Evolutionary conservation across 2,888 invertebrate species (phyloP).

Genomic region (Nezara viridula): DNA sequence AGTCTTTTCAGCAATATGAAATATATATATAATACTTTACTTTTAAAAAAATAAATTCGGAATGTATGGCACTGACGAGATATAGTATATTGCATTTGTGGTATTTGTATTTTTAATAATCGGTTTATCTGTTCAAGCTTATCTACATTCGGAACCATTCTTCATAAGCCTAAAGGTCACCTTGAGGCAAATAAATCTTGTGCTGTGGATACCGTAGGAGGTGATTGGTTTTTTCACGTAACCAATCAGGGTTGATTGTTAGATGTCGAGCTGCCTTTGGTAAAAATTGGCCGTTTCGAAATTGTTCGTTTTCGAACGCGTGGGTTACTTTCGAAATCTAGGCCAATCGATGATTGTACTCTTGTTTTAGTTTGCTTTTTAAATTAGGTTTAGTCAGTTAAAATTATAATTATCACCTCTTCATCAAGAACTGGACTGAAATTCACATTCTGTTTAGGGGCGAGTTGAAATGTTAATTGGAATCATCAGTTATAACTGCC

Average conservation of each 20-base stretch:
- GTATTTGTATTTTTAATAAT: not conserved
- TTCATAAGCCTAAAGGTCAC: not conserved
- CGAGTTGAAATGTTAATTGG: no score
- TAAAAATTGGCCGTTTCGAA: constrained; percentile 18
- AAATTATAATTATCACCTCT: not conserved
- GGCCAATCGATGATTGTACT: not conserved
- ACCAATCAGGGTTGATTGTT: constrained; percentile 15
- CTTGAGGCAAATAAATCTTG: not conserved
- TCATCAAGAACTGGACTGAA: not conserved
- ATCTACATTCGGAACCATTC: constrained; percentile 12
- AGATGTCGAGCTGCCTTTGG: not conserved
- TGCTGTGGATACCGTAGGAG: not conserved
- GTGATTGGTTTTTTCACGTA: constrained; percentile 8
- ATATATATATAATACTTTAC: not conserved
- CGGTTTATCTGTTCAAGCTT: not conserved
- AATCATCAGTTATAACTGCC: no score
- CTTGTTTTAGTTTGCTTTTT: not conserved
- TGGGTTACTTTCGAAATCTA: constrained; percentile 40
- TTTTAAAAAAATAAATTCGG: no score
- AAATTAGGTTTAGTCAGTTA: not conserved
- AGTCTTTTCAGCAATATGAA: not conserved
- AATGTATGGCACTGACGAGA: not conserved
- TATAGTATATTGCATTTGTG: not conserved
- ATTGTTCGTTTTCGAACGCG: not conserved
- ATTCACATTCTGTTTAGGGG: not conserved